phyloP scores from a whole-genome alignment of 2,113 vertebrate genomes.

The Noctilio leporinus region DNA sequence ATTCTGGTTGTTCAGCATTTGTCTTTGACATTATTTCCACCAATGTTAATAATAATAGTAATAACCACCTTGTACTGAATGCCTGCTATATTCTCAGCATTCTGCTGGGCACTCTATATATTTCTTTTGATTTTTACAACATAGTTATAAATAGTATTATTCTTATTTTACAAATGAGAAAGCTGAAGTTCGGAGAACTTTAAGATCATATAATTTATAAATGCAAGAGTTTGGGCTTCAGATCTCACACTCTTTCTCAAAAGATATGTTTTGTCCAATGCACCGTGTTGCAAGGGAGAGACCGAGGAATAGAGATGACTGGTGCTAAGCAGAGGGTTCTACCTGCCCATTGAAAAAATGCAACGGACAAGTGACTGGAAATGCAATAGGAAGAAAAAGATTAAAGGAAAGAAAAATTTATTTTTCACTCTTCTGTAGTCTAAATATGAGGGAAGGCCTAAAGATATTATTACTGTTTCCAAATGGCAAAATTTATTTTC shows the following conservation, averaged over 20 bases:
- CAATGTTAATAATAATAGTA: background rate
- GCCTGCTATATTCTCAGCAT: background rate
- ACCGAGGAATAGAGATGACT: background rate
- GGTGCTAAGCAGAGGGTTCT: background rate
- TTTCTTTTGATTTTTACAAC: background rate
- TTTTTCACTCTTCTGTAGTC: constrained; percentile 22
- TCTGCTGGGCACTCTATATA: background rate
- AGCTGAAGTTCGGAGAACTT: background rate
- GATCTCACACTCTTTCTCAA: background rate
- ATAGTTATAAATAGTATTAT: background rate
- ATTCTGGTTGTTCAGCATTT: background rate
- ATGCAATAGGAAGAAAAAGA: background rate
- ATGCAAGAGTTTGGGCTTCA: background rate
- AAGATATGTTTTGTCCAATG: background rate
- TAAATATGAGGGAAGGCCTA: background rate
- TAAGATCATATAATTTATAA: background rate
- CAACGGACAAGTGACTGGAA: background rate
- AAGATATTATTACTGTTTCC: background rate
- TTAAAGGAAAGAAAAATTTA: constrained; percentile 21
- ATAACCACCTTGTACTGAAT: background rate
- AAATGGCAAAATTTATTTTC: background rate
- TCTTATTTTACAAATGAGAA: background rate
- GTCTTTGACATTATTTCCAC: background rate
- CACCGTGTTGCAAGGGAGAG: background rate
- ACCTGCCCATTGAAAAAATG: background rate